Percentiles rank a stretch among this genome's conserved stretches.
These are phyloP conservation scores for Chiloscyllium plagiosum DNA, from an alignment of 2,113 vertebrate species.

Conservation along the genomic window DNA sequence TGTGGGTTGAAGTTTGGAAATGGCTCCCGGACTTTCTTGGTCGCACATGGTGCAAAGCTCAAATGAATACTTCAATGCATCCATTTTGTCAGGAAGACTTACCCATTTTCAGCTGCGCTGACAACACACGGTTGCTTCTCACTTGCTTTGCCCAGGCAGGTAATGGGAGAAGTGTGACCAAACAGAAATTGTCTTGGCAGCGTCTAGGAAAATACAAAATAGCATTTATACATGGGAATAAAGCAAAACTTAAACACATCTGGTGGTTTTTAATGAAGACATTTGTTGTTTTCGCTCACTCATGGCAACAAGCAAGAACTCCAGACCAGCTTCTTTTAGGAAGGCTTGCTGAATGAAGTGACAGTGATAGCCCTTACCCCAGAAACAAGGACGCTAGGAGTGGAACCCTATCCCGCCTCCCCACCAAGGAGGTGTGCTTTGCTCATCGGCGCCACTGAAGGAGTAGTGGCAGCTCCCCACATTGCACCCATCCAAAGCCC, in stretches of 20 bases:
- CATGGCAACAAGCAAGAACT: not conserved
- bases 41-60: not conserved
- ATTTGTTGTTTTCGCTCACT: not conserved
- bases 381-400: too few relatives aligned
- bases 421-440: too few relatives aligned
- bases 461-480: too few relatives aligned
- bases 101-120: slow-evolving; percentile 70
- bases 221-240: not conserved
- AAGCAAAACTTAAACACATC: not conserved
- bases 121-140: slow-evolving; percentile 66
- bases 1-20: not conserved
- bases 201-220: slow-evolving; percentile 52
- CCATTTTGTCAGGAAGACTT: slow-evolving; percentile 45
- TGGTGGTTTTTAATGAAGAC: not conserved
- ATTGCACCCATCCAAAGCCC: too few relatives aligned
- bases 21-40: not conserved
- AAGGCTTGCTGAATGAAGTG: not conserved
- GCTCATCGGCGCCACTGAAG: too few relatives aligned
- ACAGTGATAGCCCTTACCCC: too few relatives aligned
- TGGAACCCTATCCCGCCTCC: not conserved
- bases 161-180: slow-evolving; percentile 63
- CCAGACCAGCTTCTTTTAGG: not conserved
- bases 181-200: slow-evolving; percentile 63
- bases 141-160: slow-evolving; percentile 66
- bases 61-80: not conserved